These are phyloP conservation scores for Microcebus lehilahytsara DNA, from an alignment of 2,113 vertebrate genomes.

Conservation along the genomic window DNA sequence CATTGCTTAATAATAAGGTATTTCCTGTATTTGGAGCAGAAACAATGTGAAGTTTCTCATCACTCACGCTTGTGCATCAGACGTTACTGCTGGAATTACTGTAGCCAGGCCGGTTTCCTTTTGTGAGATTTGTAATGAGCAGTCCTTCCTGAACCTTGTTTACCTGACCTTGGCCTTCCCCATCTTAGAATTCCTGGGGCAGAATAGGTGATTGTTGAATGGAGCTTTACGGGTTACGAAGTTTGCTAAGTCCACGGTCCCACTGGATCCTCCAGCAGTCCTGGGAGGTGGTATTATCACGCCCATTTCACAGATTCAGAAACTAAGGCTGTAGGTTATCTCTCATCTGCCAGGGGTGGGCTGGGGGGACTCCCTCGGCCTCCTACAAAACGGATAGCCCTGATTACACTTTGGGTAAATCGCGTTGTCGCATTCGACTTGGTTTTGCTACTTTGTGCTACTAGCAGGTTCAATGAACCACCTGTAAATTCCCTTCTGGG, in stretches of 20 bases:
- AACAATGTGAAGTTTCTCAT: not conserved
- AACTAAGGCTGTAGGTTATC: not conserved
- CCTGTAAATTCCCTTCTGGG: too few species aligned
- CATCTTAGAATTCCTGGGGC: not conserved
- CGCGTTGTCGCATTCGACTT: rapidly evolving
- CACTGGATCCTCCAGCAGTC: not conserved
- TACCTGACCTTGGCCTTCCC: not conserved
- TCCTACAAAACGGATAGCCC: rapidly evolving
- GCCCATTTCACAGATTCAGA: not conserved
- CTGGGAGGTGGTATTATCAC: too few species aligned
- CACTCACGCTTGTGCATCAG: too few species aligned
- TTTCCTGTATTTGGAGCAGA: not conserved
- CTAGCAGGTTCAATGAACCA: rapidly evolving
- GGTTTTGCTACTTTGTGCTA: not conserved
- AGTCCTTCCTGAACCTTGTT: not conserved
- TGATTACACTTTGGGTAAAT: not conserved
- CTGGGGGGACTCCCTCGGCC: too few species aligned
- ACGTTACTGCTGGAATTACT: not conserved
- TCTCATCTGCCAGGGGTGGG: not conserved
- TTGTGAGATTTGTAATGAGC: not conserved
- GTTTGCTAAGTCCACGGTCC: too few species aligned
- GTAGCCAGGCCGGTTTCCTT: not conserved
- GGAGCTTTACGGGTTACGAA: not conserved
- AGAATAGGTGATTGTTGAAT: not conserved
- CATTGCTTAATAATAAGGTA: not conserved